phyloP scores from a whole-genome alignment of 2,113 vertebrate species.

The Bubo bubo region DNA sequence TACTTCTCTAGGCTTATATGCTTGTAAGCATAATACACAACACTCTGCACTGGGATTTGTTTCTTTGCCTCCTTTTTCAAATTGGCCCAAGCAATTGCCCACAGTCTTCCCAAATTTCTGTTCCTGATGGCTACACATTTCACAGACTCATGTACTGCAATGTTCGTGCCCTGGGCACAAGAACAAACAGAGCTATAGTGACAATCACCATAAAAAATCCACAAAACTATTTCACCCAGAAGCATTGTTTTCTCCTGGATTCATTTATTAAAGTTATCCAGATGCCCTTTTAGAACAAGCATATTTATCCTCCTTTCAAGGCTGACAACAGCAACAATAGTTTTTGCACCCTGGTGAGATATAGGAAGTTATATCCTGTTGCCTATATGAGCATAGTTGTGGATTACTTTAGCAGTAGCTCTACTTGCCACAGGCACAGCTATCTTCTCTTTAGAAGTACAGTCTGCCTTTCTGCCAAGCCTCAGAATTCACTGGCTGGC shows the following conservation, averaged over 20 bases:
- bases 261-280: slow-evolving; percentile 74
- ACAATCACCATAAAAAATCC: slow-evolving; percentile 70
- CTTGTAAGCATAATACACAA: slow-evolving; percentile 41
- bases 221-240: slow-evolving; percentile 66
- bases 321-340: slow-evolving; percentile 64
- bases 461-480: slow-evolving; percentile 20
- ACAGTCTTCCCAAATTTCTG: slow-evolving; percentile 29
- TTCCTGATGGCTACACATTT: slow-evolving; percentile 27
- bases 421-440: slow-evolving; percentile 19
- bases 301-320: slow-evolving; percentile 69
- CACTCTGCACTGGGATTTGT: not conserved
- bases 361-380: not conserved
- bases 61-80: slow-evolving; percentile 55
- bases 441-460: slow-evolving; percentile 31
- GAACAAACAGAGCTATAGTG: slow-evolving; percentile 48
- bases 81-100: slow-evolving; percentile 34
- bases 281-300: slow-evolving; percentile 55
- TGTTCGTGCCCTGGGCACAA: not conserved
- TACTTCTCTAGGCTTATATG: slow-evolving; percentile 30
- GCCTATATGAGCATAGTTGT: not conserved
- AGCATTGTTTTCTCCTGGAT: slow-evolving; percentile 70
- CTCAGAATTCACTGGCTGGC: not conserved
- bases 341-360: slow-evolving; percentile 59
- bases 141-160: not conserved
- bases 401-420: slow-evolving; percentile 43